Evolutionary conservation across 1,140 invertebrate species (phyloP).

Genomic region (Heliconius congener): DNA sequence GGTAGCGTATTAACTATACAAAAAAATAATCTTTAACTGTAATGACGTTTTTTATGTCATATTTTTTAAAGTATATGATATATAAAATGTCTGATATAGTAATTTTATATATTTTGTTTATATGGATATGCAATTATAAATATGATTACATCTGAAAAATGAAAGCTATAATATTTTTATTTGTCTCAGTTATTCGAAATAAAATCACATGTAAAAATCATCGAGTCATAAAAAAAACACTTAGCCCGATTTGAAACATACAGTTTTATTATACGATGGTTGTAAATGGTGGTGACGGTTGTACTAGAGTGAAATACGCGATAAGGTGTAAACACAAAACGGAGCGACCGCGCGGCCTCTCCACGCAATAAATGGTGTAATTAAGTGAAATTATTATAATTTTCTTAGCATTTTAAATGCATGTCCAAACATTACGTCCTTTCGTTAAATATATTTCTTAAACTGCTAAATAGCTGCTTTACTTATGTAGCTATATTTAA

Average conservation of each 20-base stretch:
- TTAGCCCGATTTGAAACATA: conserved; percentile 16
- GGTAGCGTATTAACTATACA: neutral
- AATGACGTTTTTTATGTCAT: neutral
- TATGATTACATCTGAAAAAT: conserved; percentile 8
- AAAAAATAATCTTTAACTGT: neutral
- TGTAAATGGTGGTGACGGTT: neutral
- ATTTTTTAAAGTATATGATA: no score
- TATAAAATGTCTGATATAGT: no score
- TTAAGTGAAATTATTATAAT: conserved; percentile 80
- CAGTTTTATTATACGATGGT: conserved; percentile 16
- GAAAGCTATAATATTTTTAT: conserved; percentile 1
- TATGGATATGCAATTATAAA: neutral
- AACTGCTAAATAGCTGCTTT: conserved; percentile 29
- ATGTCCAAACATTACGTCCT: conserved; percentile 68
- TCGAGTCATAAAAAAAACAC: neutral
- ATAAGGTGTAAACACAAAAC: conserved; percentile 32
- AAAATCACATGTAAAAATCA: conserved; percentile 5
- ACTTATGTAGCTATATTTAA: conserved; percentile 20
- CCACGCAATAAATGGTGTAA: conserved; percentile 73
- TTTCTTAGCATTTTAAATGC: conserved; percentile 72
- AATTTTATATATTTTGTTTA: no score
- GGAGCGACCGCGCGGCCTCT: conserved; percentile 57
- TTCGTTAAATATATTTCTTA: conserved; percentile 35
- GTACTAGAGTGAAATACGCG: conserved; percentile 11
- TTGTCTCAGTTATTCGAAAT: conserved; percentile 2